These are phyloP conservation scores for Ambastaia sidthimunki DNA, from an alignment of 2,797 vertebrate species.

Conservation along the genomic window DNA sequence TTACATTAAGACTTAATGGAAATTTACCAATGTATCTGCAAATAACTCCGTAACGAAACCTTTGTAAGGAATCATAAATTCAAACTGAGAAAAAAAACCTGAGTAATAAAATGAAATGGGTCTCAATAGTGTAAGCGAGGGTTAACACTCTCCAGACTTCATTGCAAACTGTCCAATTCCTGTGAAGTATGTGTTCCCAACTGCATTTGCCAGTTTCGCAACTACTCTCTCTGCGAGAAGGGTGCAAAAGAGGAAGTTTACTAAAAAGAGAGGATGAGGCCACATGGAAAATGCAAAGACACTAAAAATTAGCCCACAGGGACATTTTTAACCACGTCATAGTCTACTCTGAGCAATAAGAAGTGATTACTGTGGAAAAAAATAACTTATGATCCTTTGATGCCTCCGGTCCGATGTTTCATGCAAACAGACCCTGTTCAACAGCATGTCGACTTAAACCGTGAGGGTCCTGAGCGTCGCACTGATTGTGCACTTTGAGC, in stretches of 20 bases:
- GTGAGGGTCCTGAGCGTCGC: constrained; percentile 2
- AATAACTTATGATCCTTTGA: not conserved
- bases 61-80: not conserved
- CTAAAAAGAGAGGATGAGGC: constrained; percentile 6
- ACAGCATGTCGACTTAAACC: not conserved
- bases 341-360: constrained; percentile 11
- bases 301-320: not conserved
- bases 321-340: constrained; percentile 11
- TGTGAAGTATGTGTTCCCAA: not conserved
- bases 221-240: not conserved
- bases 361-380: not conserved
- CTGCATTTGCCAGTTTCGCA: constrained; percentile 15
- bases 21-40: too few relatives aligned
- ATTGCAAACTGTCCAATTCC: not conserved
- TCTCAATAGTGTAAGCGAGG: constrained; percentile 3
- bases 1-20: too few relatives aligned
- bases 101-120: not conserved
- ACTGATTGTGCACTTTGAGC: constrained; percentile 48
- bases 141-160: not conserved
- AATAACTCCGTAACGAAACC: too few relatives aligned
- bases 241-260: constrained; percentile 29
- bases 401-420: not conserved
- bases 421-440: not conserved
- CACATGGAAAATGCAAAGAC: constrained; percentile 35
- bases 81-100: not conserved